These are phyloP conservation scores for Pedionomus torquatus DNA, from an alignment of 2,113 vertebrate species.

Conservation along the genomic window DNA sequence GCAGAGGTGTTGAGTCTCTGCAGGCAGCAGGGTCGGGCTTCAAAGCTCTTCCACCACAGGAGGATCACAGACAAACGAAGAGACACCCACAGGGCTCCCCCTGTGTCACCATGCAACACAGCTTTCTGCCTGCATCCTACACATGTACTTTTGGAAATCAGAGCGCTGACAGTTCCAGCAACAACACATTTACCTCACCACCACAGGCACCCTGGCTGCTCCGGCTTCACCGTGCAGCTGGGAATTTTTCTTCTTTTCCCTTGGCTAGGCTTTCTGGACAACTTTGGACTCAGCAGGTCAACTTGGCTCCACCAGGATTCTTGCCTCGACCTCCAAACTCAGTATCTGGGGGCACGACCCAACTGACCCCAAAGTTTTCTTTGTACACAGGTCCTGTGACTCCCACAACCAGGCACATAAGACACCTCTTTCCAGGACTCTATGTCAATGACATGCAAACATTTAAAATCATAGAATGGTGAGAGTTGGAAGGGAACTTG, in stretches of 20 bases:
- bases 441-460: no score
- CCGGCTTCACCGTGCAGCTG: not conserved
- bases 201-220: not conserved
- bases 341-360: no score
- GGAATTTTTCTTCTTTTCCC: not conserved
- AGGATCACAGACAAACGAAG: not conserved
- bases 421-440: not conserved
- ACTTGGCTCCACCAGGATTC: not conserved
- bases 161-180: not conserved
- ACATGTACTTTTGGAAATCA: not conserved
- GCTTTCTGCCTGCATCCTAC: not conserved
- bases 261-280: not conserved
- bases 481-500: no score
- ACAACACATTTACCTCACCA: not conserved
- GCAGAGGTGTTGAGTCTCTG: not conserved
- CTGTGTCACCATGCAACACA: not conserved
- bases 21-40: not conserved
- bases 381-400: fast-evolving
- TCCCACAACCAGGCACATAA: not conserved
- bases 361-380: not conserved
- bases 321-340: not conserved
- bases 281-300: not conserved
- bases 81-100: not conserved
- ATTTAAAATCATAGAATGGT: no score
- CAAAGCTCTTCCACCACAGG: not conserved